Evolutionary conservation across 2,113 vertebrate species (phyloP).

Genomic region (Dasyurus viverrinus): DNA sequence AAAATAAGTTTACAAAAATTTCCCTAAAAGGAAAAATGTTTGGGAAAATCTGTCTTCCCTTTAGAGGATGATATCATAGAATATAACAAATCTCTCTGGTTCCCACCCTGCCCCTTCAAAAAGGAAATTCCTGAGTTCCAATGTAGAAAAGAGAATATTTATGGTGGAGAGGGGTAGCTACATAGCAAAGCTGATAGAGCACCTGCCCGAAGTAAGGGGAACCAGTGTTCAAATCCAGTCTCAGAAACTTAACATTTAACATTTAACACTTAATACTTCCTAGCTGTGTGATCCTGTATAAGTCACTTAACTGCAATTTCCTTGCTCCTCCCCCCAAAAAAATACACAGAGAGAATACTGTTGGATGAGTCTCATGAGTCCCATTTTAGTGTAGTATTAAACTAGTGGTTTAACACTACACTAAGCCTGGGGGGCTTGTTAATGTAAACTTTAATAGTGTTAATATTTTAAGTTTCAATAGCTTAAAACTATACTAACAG

Average conservation of each 20-base stretch:
- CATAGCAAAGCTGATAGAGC: no score
- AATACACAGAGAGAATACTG: no score
- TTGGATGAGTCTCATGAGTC: not conserved
- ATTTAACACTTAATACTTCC: no score
- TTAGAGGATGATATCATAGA: not conserved
- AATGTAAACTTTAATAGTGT: no score
- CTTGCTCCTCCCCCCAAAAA: no score
- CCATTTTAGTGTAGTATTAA: not conserved
- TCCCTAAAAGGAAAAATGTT: not conserved
- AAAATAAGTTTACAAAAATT: not conserved
- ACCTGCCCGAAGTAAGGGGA: no score
- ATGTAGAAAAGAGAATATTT: not conserved
- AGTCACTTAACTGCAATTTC: no score
- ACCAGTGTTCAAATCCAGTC: no score
- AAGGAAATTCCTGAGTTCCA: not conserved
- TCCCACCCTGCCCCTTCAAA: not conserved
- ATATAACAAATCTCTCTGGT: not conserved
- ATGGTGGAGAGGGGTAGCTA: no score
- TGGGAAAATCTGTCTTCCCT: not conserved
- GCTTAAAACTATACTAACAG: not conserved
- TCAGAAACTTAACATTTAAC: no score
- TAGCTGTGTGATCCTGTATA: no score
- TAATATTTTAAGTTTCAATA: not conserved
- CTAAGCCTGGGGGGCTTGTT: not conserved
- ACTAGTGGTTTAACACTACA: not conserved